phyloP scores from a whole-genome alignment of 2,888 invertebrate species.

The Lottia gigantea region DNA sequence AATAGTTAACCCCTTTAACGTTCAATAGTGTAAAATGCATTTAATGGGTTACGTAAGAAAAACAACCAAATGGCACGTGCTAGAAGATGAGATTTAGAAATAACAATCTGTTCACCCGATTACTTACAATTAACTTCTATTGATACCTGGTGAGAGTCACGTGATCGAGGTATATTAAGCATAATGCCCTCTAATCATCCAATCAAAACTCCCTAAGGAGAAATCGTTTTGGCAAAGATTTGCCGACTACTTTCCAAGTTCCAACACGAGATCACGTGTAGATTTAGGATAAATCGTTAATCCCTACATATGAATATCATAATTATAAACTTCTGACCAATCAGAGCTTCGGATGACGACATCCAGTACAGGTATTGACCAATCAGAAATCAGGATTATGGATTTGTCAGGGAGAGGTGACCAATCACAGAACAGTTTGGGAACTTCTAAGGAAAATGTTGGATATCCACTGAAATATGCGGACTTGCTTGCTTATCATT shows the following conservation, averaged over 20 bases:
- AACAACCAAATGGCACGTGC: slow-evolving; percentile 5
- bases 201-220: slow-evolving; percentile 2
- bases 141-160: neutral
- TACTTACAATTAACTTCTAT: neutral
- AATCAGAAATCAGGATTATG: neutral
- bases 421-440: neutral
- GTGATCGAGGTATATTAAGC: neutral
- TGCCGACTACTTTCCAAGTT: neutral
- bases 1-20: no score
- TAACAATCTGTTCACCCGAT: slow-evolving; percentile 1
- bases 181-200: slow-evolving; percentile 1
- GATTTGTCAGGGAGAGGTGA: neutral
- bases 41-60: neutral
- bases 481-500: neutral
- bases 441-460: no score
- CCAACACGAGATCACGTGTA: neutral
- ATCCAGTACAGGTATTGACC: neutral
- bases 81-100: neutral
- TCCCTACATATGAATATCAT: neutral
- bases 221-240: slow-evolving; percentile 1
- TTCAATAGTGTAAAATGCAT: neutral
- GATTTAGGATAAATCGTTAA: slow-evolving; percentile 2
- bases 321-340: no score
- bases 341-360: no score
- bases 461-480: neutral